Evolutionary conservation across 2,113 vertebrate genomes (phyloP).

Genomic region (Cricetomys ansorgei): DNA sequence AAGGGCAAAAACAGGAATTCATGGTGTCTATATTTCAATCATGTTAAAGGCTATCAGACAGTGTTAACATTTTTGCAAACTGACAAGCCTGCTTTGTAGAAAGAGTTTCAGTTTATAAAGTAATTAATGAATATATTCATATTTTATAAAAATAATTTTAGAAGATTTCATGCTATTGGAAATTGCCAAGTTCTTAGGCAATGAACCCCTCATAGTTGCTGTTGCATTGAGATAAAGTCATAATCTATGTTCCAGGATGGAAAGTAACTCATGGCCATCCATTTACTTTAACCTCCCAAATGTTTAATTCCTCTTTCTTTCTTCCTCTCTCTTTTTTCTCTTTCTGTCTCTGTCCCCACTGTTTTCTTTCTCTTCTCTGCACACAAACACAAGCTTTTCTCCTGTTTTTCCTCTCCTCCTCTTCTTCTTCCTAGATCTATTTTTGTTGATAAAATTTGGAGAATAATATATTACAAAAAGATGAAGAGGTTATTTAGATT

Average conservation of each 20-base stretch:
- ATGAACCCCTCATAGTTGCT: not conserved
- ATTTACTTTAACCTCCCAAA: not conserved
- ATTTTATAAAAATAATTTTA: constrained; percentile 9
- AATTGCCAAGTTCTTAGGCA: not conserved
- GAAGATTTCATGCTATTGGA: not conserved
- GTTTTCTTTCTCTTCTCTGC: not conserved
- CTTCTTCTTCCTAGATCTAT: rapidly evolving
- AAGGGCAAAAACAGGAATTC: not conserved
- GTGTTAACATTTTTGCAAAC: not conserved
- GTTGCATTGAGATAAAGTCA: not conserved
- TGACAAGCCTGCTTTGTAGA: not conserved
- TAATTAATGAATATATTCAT: not conserved
- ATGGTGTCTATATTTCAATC: not conserved
- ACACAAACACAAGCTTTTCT: not conserved
- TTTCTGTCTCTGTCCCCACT: too few species aligned
- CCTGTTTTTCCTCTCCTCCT: not conserved
- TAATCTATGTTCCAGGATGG: not conserved
- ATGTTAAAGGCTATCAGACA: not conserved
- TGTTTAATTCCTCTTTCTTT: not conserved
- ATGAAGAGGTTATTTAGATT: not conserved
- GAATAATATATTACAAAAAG: not conserved
- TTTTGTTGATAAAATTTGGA: not conserved
- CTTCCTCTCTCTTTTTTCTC: rapidly evolving
- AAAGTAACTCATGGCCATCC: not conserved
- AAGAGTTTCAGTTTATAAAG: not conserved